Evolutionary conservation across 2,113 vertebrate genomes (phyloP).

Genomic region (Murina feae): DNA sequence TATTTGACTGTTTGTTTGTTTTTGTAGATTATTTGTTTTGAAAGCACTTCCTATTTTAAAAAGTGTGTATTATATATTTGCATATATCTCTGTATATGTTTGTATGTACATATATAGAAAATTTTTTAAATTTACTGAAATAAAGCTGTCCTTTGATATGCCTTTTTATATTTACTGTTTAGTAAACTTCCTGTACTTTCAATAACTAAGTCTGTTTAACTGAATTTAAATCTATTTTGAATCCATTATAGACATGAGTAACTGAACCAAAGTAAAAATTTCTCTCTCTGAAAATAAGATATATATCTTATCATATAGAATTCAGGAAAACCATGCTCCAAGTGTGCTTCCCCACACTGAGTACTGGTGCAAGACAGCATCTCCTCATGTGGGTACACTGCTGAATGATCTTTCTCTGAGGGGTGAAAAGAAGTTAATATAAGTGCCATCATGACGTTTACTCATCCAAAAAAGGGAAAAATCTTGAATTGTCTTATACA

Average conservation of each 20-base stretch:
- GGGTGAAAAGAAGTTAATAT: constrained; percentile 60
- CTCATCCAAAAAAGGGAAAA: constrained; percentile 27
- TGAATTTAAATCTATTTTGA: neutral
- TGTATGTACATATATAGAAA: no score
- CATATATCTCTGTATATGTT: no score
- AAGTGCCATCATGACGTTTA: constrained; percentile 18
- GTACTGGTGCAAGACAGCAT: constrained; percentile 90
- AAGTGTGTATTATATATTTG: no score
- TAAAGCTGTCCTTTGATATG: neutral
- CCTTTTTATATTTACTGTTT: neutral
- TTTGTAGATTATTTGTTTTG: no score
- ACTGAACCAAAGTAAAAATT: neutral
- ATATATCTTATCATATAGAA: constrained; percentile 82
- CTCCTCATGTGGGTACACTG: constrained; percentile 90
- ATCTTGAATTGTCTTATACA: neutral
- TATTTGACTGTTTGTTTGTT: no score
- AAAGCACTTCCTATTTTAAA: no score
- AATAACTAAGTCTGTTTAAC: neutral
- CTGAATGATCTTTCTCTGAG: constrained; percentile 88
- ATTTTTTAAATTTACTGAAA: no score
- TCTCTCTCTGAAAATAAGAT: neutral
- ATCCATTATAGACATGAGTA: neutral
- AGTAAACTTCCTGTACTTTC: neutral
- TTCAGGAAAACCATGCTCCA: constrained; percentile 98
- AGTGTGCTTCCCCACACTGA: constrained; percentile 94